Conservation (phyloP, 2,888 invertebrate species). For the Clitarchus hookeri region DNA sequence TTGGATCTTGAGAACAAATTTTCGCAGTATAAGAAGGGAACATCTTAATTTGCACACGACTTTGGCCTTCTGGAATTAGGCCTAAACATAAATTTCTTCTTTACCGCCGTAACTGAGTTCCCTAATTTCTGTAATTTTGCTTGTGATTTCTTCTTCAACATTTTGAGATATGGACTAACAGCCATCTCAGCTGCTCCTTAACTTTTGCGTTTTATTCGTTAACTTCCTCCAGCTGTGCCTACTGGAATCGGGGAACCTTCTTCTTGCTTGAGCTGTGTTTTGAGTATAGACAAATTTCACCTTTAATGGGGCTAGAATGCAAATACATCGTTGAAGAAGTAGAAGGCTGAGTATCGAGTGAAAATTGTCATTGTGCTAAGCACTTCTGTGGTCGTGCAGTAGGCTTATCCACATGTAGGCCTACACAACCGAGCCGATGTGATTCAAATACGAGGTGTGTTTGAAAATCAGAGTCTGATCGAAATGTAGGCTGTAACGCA, state of each 20-base stretch:
- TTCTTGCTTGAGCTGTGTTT: neutral
- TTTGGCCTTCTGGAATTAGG: too few species aligned
- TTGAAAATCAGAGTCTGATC: too few species aligned
- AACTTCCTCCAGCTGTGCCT: neutral
- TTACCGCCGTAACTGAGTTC: neutral
- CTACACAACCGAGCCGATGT: too few species aligned
- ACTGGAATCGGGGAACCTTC: neutral
- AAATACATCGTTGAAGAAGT: too few species aligned
- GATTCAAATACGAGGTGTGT: too few species aligned
- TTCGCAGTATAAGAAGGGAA: neutral
- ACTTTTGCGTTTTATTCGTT: neutral
- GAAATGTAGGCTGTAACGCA: too few species aligned
- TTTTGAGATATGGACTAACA: neutral
- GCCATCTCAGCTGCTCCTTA: neutral
- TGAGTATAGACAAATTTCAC: neutral
- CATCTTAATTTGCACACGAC: neutral
- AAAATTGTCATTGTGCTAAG: too few species aligned
- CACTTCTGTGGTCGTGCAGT: too few species aligned
- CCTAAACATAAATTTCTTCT: neutral
- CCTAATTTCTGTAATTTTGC: neutral
- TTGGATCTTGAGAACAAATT: neutral
- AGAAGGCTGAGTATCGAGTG: too few species aligned
- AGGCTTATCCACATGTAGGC: too few species aligned
- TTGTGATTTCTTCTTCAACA: neutral
- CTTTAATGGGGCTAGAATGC: neutral